Percentiles rank a stretch among this genome's conserved stretches.
phyloP scores from a whole-genome alignment of 2,113 vertebrate species.

The Haemorhous mexicanus region DNA sequence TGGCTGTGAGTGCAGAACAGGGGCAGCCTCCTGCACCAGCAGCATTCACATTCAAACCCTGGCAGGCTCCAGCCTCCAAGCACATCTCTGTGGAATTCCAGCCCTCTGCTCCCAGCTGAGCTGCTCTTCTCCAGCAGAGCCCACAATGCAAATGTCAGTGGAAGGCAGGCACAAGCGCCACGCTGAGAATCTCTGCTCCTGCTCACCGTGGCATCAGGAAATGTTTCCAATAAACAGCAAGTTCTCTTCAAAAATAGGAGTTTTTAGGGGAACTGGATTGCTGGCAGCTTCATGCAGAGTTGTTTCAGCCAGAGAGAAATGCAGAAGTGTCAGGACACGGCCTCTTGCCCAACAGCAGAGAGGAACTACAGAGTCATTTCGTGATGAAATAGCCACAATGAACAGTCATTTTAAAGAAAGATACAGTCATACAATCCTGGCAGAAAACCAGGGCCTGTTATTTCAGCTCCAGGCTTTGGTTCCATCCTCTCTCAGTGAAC shows the following conservation, averaged over 20 bases:
- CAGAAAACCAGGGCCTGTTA: neutral
- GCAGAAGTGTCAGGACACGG: neutral
- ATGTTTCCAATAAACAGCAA: neutral
- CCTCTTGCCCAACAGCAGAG: neutral
- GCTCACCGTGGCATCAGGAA: neutral
- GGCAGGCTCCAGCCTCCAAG: neutral
- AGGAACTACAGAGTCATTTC: neutral
- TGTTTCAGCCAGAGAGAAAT: neutral
- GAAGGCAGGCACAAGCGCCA: neutral
- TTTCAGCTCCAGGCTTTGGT: neutral
- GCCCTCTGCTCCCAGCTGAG: neutral
- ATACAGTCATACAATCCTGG: neutral
- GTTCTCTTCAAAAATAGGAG: neutral
- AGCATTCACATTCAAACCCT: neutral
- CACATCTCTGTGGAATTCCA: neutral
- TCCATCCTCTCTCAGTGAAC: neutral
- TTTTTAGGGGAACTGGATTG: neutral
- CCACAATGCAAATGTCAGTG: accelerated
- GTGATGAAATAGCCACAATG: neutral
- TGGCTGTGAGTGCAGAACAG: neutral
- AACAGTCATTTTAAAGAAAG: neutral
- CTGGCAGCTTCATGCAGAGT: neutral
- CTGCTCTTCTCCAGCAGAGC: neutral
- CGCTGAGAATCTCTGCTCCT: neutral
- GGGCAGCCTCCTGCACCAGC: neutral